Conservation (phyloP, 2,888 invertebrate genomes). For the Panopea generosa region DNA sequence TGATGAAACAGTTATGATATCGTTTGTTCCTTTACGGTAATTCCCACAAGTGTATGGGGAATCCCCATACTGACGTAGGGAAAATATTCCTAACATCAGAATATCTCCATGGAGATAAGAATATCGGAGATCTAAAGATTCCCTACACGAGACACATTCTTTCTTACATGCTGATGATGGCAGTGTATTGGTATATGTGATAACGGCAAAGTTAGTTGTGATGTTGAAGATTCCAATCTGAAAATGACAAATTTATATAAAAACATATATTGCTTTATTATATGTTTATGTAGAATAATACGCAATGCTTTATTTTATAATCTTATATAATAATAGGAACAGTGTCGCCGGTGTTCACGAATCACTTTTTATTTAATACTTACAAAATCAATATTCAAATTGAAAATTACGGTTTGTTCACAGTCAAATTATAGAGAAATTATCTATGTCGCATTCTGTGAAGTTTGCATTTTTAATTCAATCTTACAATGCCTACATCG, state of each 20-base stretch:
- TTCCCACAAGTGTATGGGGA: slow-evolving; percentile 59
- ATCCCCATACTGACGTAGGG: slow-evolving; percentile 58
- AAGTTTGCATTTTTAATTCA: too few species aligned
- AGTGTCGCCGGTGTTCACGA: too few species aligned
- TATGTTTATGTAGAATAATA: too few species aligned
- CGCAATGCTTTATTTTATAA: too few species aligned
- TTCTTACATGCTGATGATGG: slow-evolving; percentile 38
- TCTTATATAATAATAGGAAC: too few species aligned
- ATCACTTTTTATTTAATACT: too few species aligned
- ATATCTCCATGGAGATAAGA: slow-evolving; percentile 68
- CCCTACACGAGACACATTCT: slow-evolving; percentile 48
- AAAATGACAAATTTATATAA: background rate
- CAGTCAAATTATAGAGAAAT: too few species aligned
- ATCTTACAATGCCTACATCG: too few species aligned
- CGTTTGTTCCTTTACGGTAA: slow-evolving; percentile 53
- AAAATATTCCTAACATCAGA: slow-evolving; percentile 69
- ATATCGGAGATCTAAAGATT: slow-evolving; percentile 46
- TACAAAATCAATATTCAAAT: too few species aligned
- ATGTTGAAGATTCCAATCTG: slow-evolving; percentile 7
- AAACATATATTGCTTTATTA: too few species aligned
- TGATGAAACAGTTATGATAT: slow-evolving; percentile 68
- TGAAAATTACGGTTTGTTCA: too few species aligned
- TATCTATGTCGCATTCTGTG: too few species aligned
- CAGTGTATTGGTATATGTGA: background rate
- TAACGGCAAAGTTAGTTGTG: background rate